Percentiles rank a stretch among this genome's conserved stretches.
phyloP scores from a whole-genome alignment of 2,888 invertebrate species.

The Eumacrocentrus americanus region DNA sequence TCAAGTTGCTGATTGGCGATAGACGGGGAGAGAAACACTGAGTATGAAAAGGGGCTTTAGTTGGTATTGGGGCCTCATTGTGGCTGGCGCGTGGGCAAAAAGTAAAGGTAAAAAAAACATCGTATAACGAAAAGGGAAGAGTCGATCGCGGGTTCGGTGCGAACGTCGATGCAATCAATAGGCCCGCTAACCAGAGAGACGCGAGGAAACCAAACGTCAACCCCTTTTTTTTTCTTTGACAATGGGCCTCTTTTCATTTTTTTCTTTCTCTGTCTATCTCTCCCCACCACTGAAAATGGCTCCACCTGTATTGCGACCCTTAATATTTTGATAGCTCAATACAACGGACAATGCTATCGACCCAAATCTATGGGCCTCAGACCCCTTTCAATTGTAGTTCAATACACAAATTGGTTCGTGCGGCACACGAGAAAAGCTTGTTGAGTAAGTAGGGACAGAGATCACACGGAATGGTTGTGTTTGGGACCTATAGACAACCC shows the following conservation, averaged over 20 bases:
- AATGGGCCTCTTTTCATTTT: slow-evolving; percentile 15
- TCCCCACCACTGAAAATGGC: slow-evolving; percentile 31
- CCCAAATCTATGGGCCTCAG: slow-evolving; percentile 42
- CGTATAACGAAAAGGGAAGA: slow-evolving; percentile 25
- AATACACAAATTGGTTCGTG: slow-evolving; percentile 59
- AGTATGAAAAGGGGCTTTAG: neutral
- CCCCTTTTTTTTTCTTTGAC: slow-evolving; percentile 22
- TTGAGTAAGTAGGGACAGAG: slow-evolving; percentile 9
- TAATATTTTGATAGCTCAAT: slow-evolving; percentile 61
- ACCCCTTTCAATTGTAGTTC: slow-evolving; percentile 56
- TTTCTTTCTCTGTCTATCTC: slow-evolving; percentile 5
- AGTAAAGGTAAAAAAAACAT: slow-evolving; percentile 20
- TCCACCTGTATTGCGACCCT: slow-evolving; percentile 48
- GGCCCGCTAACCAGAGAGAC: slow-evolving; percentile 19
- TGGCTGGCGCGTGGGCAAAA: slow-evolving; percentile 28
- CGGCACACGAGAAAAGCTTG: slow-evolving; percentile 38
- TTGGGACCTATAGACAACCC: slow-evolving; percentile 12
- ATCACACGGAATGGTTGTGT: neutral
- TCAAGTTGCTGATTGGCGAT: slow-evolving; percentile 29
- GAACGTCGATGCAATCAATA: slow-evolving; percentile 30
- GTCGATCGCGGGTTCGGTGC: slow-evolving; percentile 25
- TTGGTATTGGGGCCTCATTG: slow-evolving; percentile 14
- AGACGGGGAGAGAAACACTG: slow-evolving; percentile 14
- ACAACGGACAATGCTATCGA: slow-evolving; percentile 54
- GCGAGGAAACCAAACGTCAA: slow-evolving; percentile 26